Evolutionary conservation across 30 jellyfish, hydroid and myxozoan genomes (phyloP), one percentile per base, ranked within the genome.

Genomic region (Aurelia sp.): DNA sequence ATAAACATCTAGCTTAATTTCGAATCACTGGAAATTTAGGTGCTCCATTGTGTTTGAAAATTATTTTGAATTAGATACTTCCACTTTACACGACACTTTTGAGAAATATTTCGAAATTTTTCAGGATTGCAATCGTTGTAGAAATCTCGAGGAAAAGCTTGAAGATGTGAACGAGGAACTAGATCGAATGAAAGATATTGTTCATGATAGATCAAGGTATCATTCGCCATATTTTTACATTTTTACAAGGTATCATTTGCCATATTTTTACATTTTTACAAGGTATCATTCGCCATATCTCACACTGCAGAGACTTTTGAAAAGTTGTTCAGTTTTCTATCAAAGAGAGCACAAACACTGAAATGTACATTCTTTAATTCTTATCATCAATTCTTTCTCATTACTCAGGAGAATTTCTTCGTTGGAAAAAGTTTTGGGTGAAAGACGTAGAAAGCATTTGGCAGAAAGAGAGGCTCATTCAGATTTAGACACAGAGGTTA

Each of bases 191-290:
- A 76, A 72, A 62, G 93, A 72, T 40, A n/a, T 72, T 62, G 62
- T 84, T 44, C 93, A 84, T 63, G 93, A 84, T 13, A 84, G 66
- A 63, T 74, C 78, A 68, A 72, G 93, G 93, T 84, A 38, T 33
- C 31, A 48, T 41, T 2, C 16, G 13, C 30, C 17, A 31, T 10
- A 13, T 31, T 20, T 31, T 21, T 18, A 22, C 7, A 4, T 7
- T 11, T 33, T 67, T 0, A 31, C 78, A 68, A 72, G 93, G 93
- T 84, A 38, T 33, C 31, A 48, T 41, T 2, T 4, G 13, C 30
- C 17, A 31, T 10, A 13, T 31, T 20, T 31, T 21, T 18, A n/a
- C n/a, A n/a, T n/a, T n/a, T n/a, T n/a, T n/a, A n/a, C 78, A 68
- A 72, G 93, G 93, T 84, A 35, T 31, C 31, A 47, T 41, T 3